Evolutionary conservation across 2,888 invertebrate species (phyloP), one percentile per base, ranked within the genome.

Genomic region (Crematogaster levior): DNA sequence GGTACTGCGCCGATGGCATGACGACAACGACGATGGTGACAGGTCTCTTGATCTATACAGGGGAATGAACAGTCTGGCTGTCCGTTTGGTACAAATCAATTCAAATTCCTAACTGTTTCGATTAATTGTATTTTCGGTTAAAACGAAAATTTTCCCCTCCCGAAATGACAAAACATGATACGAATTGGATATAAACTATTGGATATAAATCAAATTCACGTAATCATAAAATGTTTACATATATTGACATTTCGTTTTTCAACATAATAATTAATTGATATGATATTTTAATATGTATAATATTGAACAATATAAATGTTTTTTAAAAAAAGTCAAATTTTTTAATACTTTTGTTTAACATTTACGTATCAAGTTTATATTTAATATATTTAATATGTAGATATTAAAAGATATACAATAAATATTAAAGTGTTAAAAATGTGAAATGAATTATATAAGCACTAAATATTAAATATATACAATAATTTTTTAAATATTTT

Each of bases 51-150:
- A 82, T 58, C 68, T 24, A 40, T 30, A 27, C 21, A 18, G 30
- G 60, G 21, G 43, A 7, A 73, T 1, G n/a, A 72, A 83, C 77
- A 68, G 12, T 73, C 51, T 79, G 48, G 6, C 7, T 40, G 51
- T 34, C 68, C 56, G 43, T 68, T 74, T 66, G 30, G 30, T n/a
- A n/a, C n/a, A n/a, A n/a, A n/a, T n/a, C 48, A 30, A 30, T 77
- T 81, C 63, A 83, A 83, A 88, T 81, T 83, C 70, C 9, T n/a
- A 43, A 10, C 34, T 56, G 65, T n/a, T n/a, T n/a, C 1, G 24
- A 15, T 21, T 27, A 21, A 18, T 48, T 63, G 12, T 65, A 0
- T 9, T 34, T 34, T 34, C n/a, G n/a, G n/a, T 74, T 6, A n/a
- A 1, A 34, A 6, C 18, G 9, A 43, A 9, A 15, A 30, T 5